Base-by-base conservation (phyloP, 2,888 invertebrate species). In the Drosophila differens region DNA sequence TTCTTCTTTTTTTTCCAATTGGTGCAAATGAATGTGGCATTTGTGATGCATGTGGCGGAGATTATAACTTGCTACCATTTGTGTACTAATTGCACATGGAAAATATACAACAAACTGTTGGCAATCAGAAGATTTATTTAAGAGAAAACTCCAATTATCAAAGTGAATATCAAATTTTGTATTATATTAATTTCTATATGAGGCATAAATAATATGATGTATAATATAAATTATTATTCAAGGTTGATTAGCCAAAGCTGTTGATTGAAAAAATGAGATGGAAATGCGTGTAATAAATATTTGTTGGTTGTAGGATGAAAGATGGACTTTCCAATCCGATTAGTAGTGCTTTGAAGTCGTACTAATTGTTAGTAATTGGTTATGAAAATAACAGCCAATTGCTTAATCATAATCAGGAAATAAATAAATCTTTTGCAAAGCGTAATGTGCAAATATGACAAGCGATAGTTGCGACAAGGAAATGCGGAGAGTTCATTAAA, bases 61-160 rank as follows among this genome's bases (percentile, higher is more conserved):
- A 84, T 78, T 78, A 76, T 61, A 82, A 75, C 59, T 67, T 69
- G 74, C 71, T 64, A 70, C 73, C 61, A 76, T 83, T 84, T 83
- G 69, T 70, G 59, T 41, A 74, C 62, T 67, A 58, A 66, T 62
- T 72, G 61, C 37, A 30, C 0, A 28, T 30, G 30, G 16, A 55
- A 68, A 37, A 41, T 39, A 14, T 10, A 5, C 47, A 41, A 41
- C 41, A 47, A 16, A 47, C 47, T 25, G 25, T 25, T 25, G 2
- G 25, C 47, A 25, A 47, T 16, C 4, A 4, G 16, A 25, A 25
- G 16, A 16, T 7, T 16, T 47, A 9, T 7, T 9, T 25, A 47
- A 16, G 16, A 25, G 25, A 25, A n/a, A 41, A n/a, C 7, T 22
- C 47, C 1, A 47, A 16, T 7, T 22, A 47, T 22, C 22, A 47